These are phyloP conservation scores for Ecliptopera silaceata DNA, from an alignment of 2,888 invertebrate genomes.

Conservation along the genomic window DNA sequence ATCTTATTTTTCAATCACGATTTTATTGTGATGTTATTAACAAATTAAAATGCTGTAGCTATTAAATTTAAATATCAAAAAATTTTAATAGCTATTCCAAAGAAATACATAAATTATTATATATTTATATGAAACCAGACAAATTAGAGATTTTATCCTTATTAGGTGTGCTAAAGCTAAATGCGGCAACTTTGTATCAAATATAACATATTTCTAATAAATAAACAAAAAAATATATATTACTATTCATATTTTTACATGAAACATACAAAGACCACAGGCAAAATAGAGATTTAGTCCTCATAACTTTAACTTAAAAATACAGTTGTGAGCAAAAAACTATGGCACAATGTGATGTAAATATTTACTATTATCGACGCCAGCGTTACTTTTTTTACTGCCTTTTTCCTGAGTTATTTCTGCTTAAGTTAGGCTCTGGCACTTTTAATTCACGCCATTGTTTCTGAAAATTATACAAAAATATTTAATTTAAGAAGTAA, in stretches of 20 bases:
- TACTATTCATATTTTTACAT: background rate
- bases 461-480: slow-evolving; percentile 57
- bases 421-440: slow-evolving; percentile 57
- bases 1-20: too few relatives aligned
- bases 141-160: too few relatives aligned
- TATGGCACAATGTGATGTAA: slow-evolving; percentile 32
- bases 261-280: background rate
- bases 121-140: too few relatives aligned
- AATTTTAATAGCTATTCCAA: too few relatives aligned
- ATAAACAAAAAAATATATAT: too few relatives aligned
- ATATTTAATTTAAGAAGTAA: background rate
- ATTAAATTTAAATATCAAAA: too few relatives aligned
- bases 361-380: background rate
- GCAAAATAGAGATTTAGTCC: background rate
- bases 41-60: too few relatives aligned
- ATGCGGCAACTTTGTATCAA: too few relatives aligned
- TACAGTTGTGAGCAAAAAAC: slow-evolving; percentile 3
- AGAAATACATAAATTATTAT: too few relatives aligned
- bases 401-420: slow-evolving; percentile 26
- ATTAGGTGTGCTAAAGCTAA: too few relatives aligned
- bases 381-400: slow-evolving; percentile 1
- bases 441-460: slow-evolving; percentile 77
- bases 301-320: background rate
- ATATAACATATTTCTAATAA: too few relatives aligned
- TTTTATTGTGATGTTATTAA: too few relatives aligned